Conservation (phyloP, 2,113 vertebrate species). For the Anguilla rostrata region DNA sequence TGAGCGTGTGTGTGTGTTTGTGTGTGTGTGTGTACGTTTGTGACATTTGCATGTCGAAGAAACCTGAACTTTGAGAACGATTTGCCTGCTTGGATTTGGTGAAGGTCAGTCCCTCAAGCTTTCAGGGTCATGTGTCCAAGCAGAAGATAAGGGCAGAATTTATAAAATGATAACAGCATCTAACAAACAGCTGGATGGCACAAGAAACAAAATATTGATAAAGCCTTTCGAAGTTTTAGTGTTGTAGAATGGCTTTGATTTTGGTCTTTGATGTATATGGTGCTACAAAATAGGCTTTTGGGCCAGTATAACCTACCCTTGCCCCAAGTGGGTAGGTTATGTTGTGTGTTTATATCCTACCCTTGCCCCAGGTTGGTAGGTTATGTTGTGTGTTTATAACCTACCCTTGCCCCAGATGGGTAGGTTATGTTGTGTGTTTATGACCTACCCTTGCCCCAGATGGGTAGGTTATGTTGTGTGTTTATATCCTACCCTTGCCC, state of each 20-base stretch:
- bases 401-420: no score
- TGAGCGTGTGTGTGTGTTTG: neutral
- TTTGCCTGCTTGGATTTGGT: no score
- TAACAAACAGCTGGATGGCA: neutral
- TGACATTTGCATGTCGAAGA: no score
- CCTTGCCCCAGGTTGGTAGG: no score
- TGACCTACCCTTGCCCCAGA: neutral
- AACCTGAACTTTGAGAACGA: no score
- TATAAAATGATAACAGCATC: neutral
- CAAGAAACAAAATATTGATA: neutral
- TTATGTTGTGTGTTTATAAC: neutral
- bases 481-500: neutral
- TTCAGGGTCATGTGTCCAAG: neutral
- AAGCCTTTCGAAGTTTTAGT: neutral
- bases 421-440: neutral
- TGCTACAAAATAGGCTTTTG: neutral
- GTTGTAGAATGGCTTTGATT: neutral
- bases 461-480: no score
- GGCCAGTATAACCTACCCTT: neutral
- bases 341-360: neutral
- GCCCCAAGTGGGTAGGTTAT: no score
- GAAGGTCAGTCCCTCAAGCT: neutral
- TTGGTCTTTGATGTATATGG: neutral
- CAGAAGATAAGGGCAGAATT: neutral
- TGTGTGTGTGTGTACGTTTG: no score